phyloP scores from a whole-genome alignment of 1,140 invertebrate species.

The Atopsyche davidsoni region DNA sequence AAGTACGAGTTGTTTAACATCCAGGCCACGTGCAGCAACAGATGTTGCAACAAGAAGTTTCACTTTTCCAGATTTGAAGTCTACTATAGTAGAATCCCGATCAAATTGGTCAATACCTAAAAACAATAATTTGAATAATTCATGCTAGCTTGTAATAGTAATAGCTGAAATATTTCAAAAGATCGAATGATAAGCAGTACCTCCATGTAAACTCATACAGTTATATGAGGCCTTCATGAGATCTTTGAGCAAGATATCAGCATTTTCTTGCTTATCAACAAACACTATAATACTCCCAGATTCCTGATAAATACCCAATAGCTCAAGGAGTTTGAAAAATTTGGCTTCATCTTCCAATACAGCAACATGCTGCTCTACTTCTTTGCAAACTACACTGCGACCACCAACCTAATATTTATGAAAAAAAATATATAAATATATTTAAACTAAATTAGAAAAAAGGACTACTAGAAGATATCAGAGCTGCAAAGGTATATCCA shows the following conservation, averaged over 20 bases:
- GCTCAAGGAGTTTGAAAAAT: slow-evolving; percentile 94
- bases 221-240: slow-evolving; percentile 94
- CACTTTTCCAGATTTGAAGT: slow-evolving; percentile 93
- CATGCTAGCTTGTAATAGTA: not conserved
- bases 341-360: slow-evolving; percentile 96
- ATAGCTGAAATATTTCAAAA: not conserved
- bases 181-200: slow-evolving; percentile 37
- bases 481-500: too few species aligned
- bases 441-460: too few species aligned
- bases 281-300: slow-evolving; percentile 94
- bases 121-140: slow-evolving; percentile 26
- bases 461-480: too few species aligned
- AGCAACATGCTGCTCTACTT: slow-evolving; percentile 93
- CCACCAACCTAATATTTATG: slow-evolving; percentile 83
- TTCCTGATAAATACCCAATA: slow-evolving; percentile 91
- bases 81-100: slow-evolving; percentile 93
- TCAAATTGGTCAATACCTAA: slow-evolving; percentile 95
- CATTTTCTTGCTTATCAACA: slow-evolving; percentile 98
- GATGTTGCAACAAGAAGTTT: slow-evolving; percentile 87
- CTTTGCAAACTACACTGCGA: slow-evolving; percentile 94
- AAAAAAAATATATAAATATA: too few species aligned
- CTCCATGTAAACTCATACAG: slow-evolving; percentile 96
- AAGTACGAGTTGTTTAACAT: slow-evolving; percentile 96
- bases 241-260: slow-evolving; percentile 90
- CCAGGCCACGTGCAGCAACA: slow-evolving; percentile 92